A percentile compares a stretch with the other conserved stretches of the same genome.
These are phyloP conservation scores for Leucozona laternaria DNA, from an alignment of 2,888 invertebrate species.

Conservation along the genomic window DNA sequence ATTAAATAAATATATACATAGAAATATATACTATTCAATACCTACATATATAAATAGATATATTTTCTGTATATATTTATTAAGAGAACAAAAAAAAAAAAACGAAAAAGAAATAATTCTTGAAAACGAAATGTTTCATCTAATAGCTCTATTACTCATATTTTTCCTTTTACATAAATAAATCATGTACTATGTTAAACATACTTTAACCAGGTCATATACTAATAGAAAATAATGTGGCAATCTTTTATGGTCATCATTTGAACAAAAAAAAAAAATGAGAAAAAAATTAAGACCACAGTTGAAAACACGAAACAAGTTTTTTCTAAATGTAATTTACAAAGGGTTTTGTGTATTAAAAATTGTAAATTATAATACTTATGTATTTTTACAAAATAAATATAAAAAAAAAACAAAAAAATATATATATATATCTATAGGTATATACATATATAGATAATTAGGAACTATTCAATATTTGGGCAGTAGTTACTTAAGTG, in stretches of 20 bases:
- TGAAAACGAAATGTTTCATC: slow-evolving; percentile 26
- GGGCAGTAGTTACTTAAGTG: slow-evolving; percentile 76
- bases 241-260: slow-evolving; percentile 21
- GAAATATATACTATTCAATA: slow-evolving; percentile 52
- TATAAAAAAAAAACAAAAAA: slow-evolving; percentile 7
- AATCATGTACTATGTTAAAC: not conserved
- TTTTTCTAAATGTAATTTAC: slow-evolving; percentile 53
- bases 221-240: slow-evolving; percentile 14
- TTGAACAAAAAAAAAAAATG: not conserved
- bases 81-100: slow-evolving; percentile 14
- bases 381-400: slow-evolving; percentile 59
- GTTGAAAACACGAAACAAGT: slow-evolving; percentile 10
- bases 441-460: slow-evolving; percentile 34
- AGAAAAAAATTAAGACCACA: slow-evolving; percentile 4
- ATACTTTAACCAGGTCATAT: slow-evolving; percentile 13
- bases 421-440: slow-evolving; percentile 7
- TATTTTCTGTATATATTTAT: slow-evolving; percentile 69
- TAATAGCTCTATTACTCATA: slow-evolving; percentile 6
- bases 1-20: slow-evolving; percentile 61
- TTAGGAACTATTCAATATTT: slow-evolving; percentile 69
- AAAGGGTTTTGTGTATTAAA: slow-evolving; percentile 32
- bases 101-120: slow-evolving; percentile 23
- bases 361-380: slow-evolving; percentile 33
- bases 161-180: slow-evolving; percentile 20
- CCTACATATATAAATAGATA: slow-evolving; percentile 31